Evolutionary conservation across 1,140 invertebrate species (phyloP), one percentile per base, ranked within the genome.

Genomic region (Rhagoletis zephyria): DNA sequence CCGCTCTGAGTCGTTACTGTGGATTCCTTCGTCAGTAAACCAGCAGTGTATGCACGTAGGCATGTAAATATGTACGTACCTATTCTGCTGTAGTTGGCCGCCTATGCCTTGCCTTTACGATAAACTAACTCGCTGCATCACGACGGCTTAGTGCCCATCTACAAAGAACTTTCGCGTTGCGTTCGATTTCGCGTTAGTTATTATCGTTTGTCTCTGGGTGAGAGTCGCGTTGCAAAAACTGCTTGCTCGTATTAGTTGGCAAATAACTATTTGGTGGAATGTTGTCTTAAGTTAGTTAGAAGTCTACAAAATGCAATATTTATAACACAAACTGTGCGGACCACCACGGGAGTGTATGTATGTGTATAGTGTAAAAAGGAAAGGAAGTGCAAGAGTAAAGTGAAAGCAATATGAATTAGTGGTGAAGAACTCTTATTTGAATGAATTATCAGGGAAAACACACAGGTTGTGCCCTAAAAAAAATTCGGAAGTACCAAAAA

Each of bases 191-290:
- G 30, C 30, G 30, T 81, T 81, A 81, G 74, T 81, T 81, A 81
- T 81, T 59, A 56, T 81, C 48, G 74, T 59, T 56, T 45, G 74
- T 59, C 74, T 81, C 74, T 56, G 45, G 7, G 74, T 81, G 74
- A 81, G 48, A 81, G 74, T 81, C 74, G 74, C 74, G 48, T 48
- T 56, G 16, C 7, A 81, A 81, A n/a, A 67, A 30, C 16, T 81
- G 42, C 48, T 81, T 81, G 48, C 51, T 81, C 48, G 45, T 48
- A 30, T 56, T 56, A 81, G 74, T 81, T 51, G 74, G 74, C 74
- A 81, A 30, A 81, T 81, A 81, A 81, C 74, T 9, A 81, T 81
- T 81, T 81, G 74, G 16, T 81, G 74, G 74, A 56, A 81, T 81
- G 74, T 30, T 19, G 74, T 5, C 48, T 56, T 81, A 3, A 19